Conservation (phyloP, 2,113 vertebrate genomes). For the Pterocles orientalis region DNA sequence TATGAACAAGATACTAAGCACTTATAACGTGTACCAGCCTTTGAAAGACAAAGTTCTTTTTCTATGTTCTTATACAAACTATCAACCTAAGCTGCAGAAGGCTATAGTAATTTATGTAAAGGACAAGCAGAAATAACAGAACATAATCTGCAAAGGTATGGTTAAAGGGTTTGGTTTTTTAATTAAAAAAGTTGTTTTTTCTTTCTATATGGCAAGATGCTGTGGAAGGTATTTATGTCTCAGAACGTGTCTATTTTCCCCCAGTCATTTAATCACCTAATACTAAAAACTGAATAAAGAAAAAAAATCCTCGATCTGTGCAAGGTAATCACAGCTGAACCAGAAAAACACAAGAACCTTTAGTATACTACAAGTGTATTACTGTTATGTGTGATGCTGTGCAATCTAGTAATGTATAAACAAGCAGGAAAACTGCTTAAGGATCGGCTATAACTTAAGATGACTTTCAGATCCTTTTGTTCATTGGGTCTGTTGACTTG, state of each 20-base stretch:
- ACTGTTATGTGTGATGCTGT: not conserved
- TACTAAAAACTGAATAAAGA: not conserved
- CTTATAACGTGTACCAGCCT: not conserved
- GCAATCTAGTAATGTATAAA: not conserved
- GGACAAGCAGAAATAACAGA: not conserved
- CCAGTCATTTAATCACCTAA: not conserved
- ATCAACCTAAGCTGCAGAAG: not conserved
- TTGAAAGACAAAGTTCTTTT: not conserved
- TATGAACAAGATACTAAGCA: not conserved
- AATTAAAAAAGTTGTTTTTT: not conserved
- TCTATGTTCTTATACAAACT: not conserved
- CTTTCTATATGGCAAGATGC: not conserved
- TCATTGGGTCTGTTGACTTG: not conserved
- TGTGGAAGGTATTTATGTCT: not conserved
- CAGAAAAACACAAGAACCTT: not conserved
- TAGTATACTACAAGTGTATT: not conserved
- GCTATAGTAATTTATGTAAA: not conserved
- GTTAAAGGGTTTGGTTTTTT: not conserved
- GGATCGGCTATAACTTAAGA: not conserved
- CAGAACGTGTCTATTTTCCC: rapidly evolving
- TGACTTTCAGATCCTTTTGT: not conserved
- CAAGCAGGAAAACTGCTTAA: not conserved
- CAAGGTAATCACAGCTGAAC: not conserved
- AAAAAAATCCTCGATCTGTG: not conserved
- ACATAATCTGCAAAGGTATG: not conserved